These are phyloP conservation scores for Solenopsis invicta DNA, from an alignment of 1,140 invertebrate genomes.

Conservation along the genomic window DNA sequence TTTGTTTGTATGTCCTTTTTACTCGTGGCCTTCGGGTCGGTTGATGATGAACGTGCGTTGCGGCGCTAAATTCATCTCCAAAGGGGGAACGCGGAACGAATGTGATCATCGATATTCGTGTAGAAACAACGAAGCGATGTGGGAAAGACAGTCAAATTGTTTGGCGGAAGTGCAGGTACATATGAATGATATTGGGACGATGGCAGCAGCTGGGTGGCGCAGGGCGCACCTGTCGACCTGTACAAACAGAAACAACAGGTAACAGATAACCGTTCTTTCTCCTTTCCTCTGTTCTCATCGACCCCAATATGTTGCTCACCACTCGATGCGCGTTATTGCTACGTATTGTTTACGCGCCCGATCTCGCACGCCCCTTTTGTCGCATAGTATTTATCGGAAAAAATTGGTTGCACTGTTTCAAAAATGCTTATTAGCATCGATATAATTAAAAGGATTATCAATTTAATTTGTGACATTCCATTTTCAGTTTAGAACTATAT, in stretches of 20 bases:
- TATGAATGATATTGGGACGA: conserved; percentile 79
- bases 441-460: too few relatives aligned
- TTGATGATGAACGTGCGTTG: background rate
- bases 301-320: conserved; percentile 66
- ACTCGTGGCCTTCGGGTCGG: background rate
- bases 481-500: too few relatives aligned
- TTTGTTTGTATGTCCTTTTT: conserved; percentile 7
- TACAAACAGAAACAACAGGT: conserved; percentile 82
- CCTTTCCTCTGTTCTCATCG: conserved; percentile 54
- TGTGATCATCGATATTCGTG: conserved; percentile 66
- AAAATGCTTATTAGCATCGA: too few relatives aligned
- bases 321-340: conserved; percentile 40
- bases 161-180: conserved; percentile 68
- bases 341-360: conserved; percentile 1
- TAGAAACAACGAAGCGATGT: conserved; percentile 30
- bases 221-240: conserved; percentile 83
- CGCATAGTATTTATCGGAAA: background rate
- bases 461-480: too few relatives aligned
- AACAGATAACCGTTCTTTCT: conserved; percentile 80
- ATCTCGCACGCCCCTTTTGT: background rate
- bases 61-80: conserved; percentile 3
- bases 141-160: conserved; percentile 50
- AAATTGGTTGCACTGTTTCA: too few relatives aligned
- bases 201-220: conserved; percentile 84
- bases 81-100: conserved; percentile 17